Conservation (phyloP, 2,113 vertebrate genomes). For the Saccopteryx bilineata region DNA sequence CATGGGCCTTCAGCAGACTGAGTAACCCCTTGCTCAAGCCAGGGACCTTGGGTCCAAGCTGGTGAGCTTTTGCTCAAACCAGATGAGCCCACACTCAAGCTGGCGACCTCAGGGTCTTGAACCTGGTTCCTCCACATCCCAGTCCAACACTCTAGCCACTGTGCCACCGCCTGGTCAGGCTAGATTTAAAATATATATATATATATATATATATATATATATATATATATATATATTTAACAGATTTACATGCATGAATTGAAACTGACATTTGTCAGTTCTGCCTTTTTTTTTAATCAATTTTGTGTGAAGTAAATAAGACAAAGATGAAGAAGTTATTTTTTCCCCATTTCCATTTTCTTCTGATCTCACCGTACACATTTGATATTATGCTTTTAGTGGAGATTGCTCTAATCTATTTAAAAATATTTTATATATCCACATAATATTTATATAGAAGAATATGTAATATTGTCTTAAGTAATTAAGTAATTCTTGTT, state of each 20-base stretch:
- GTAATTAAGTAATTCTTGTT: neutral
- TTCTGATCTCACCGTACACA: neutral
- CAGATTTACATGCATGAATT: neutral
- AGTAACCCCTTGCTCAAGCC: too few relatives aligned
- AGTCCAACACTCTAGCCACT: too few relatives aligned
- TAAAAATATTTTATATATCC: neutral
- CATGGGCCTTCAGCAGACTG: too few relatives aligned
- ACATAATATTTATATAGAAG: neutral
- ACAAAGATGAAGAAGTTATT: neutral
- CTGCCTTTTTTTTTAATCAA: neutral
- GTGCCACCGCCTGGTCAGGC: too few relatives aligned
- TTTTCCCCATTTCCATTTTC: neutral
- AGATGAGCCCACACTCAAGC: too few relatives aligned
- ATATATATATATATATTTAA: too few relatives aligned
- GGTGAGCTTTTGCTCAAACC: too few relatives aligned
- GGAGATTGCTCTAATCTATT: neutral
- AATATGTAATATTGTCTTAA: neutral
- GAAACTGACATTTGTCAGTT: conserved; percentile 11
- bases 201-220: too few relatives aligned
- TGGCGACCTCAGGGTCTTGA: too few relatives aligned
- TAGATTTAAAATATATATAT: neutral
- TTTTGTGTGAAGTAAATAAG: conserved; percentile 28
- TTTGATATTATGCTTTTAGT: neutral
- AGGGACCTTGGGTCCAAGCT: too few relatives aligned
- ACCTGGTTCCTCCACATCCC: too few relatives aligned